phyloP scores from a whole-genome alignment of 1,140 invertebrate genomes.

The Chironomus tepperi region DNA sequence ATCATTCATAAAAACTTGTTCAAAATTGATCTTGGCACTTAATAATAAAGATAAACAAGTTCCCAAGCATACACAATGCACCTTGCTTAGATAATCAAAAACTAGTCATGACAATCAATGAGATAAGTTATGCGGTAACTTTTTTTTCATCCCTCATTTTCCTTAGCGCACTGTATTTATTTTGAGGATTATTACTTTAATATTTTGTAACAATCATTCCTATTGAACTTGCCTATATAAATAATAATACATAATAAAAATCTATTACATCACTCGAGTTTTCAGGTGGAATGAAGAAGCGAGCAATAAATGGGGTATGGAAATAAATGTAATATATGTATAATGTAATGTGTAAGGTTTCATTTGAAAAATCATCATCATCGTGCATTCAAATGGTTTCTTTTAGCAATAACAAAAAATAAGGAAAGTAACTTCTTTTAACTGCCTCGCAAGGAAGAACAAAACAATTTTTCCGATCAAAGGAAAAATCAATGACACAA shows the following conservation, averaged over 20 bases:
- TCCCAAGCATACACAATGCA: neutral
- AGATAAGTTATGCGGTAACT: neutral
- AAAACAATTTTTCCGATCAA: neutral
- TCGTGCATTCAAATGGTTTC: neutral
- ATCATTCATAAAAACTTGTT: no score
- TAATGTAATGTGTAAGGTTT: neutral
- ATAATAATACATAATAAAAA: neutral
- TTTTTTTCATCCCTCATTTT: neutral
- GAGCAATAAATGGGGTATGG: neutral
- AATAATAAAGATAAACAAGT: slow-evolving; percentile 6
- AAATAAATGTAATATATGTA: neutral
- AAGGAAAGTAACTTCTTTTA: no score
- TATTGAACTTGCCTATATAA: neutral
- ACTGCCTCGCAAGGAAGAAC: neutral
- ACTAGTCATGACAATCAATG: neutral
- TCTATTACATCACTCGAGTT: neutral
- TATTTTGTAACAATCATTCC: neutral
- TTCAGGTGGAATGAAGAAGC: slow-evolving; percentile 11
- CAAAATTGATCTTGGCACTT: neutral
- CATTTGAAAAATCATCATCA: slow-evolving; percentile 8
- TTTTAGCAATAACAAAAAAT: neutral
- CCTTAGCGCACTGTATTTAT: neutral
- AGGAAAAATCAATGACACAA: neutral
- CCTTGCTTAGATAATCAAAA: neutral
- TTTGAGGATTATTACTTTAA: neutral